Evolutionary conservation across 2,888 invertebrate species (phyloP).

Genomic region (Eretmocerus hayati): DNA sequence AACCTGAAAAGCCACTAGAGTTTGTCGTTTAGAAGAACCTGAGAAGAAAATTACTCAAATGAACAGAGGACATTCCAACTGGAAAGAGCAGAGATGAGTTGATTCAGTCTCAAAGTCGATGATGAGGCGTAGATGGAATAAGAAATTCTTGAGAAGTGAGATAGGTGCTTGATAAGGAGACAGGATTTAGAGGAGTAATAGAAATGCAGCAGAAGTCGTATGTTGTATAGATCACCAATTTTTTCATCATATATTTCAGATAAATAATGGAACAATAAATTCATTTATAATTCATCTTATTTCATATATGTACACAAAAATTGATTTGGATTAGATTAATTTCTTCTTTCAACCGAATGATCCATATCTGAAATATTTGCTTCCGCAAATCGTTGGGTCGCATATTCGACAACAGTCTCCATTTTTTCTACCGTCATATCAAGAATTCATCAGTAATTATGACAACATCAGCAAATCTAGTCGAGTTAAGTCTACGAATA

Average conservation of each 20-base stretch:
- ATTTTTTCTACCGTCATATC: slow-evolving; percentile 13
- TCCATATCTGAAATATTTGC: no score
- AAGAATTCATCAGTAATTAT: slow-evolving; percentile 11
- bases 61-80: neutral
- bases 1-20: no score
- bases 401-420: slow-evolving; percentile 21
- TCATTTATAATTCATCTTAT: slow-evolving; percentile 8
- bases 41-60: neutral
- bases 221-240: slow-evolving; percentile 12
- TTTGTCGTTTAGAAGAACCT: neutral
- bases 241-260: slow-evolving; percentile 23
- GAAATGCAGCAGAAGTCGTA: slow-evolving; percentile 20
- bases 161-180: slow-evolving; percentile 7
- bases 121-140: neutral
- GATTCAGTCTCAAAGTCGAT: neutral
- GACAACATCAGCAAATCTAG: slow-evolving; percentile 6
- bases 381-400: slow-evolving; percentile 8
- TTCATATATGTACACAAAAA: slow-evolving; percentile 17
- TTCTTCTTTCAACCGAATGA: slow-evolving; percentile 1
- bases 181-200: slow-evolving; percentile 13
- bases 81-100: neutral
- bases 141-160: neutral
- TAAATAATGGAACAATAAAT: slow-evolving; percentile 22
- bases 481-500: no score
- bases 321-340: slow-evolving; percentile 11